Percentiles rank a stretch among this genome's conserved stretches.
These are phyloP conservation scores for Orgyia antiqua DNA, from an alignment of 2,888 invertebrate genomes.

Conservation along the genomic window DNA sequence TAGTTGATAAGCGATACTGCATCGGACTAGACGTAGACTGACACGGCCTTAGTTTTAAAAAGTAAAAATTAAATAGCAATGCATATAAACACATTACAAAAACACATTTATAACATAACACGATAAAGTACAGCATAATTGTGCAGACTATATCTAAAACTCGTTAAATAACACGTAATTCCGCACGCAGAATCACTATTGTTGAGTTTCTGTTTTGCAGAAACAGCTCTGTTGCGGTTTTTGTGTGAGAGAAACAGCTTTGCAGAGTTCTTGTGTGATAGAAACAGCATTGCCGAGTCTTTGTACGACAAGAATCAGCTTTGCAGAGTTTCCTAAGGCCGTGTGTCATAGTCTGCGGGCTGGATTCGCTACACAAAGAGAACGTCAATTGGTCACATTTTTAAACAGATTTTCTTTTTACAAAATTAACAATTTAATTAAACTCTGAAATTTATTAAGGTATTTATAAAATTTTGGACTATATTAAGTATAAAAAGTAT, in stretches of 20 bases:
- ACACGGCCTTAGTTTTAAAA: conserved; percentile 31
- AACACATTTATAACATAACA: conserved; percentile 2
- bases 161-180: too few relatives aligned
- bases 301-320: conserved; percentile 1
- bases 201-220: too few relatives aligned
- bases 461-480: too few relatives aligned
- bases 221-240: too few relatives aligned
- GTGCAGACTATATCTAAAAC: too few relatives aligned
- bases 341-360: conserved; percentile 65
- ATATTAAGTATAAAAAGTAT: too few relatives aligned
- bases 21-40: conserved; percentile 45
- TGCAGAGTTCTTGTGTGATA: background rate
- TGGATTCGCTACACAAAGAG: conserved; percentile 8
- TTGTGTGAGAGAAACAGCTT: too few relatives aligned
- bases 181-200: background rate
- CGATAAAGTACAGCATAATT: conserved; percentile 1
- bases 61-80: conserved; percentile 11
- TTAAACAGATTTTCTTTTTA: too few relatives aligned
- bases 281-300: conserved; percentile 5
- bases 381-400: conserved; percentile 18
- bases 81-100: conserved; percentile 2
- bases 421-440: too few relatives aligned
- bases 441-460: too few relatives aligned
- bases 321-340: conserved; percentile 38
- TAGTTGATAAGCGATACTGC: conserved; percentile 45